Evolutionary conservation across 1,140 invertebrate genomes (phyloP).

Genomic region (Pygmarrhopalites habei): DNA sequence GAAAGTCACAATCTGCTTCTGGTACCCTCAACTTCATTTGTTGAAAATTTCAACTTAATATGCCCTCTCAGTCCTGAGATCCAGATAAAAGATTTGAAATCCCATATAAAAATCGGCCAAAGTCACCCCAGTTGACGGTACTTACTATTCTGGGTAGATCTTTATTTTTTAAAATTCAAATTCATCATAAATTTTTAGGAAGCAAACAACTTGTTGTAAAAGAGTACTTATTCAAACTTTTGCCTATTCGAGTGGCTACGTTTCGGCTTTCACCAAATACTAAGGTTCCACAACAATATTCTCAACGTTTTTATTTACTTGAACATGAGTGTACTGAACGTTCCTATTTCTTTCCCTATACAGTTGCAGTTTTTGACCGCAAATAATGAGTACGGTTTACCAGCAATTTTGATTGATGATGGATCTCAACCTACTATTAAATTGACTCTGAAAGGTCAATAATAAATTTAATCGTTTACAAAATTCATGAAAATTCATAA

Average conservation of each 20-base stretch:
- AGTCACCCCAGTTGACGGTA: too few species aligned
- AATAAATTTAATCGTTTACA: too few species aligned
- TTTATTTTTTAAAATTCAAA: too few species aligned
- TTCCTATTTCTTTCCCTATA: slow-evolving; percentile 4
- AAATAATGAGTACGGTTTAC: slow-evolving; percentile 39
- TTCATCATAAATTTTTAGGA: too few species aligned
- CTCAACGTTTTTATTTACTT: neutral
- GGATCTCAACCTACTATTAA: slow-evolving; percentile 79
- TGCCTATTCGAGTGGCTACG: slow-evolving; percentile 83
- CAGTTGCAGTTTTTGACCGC: slow-evolving; percentile 33
- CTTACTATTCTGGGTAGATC: too few species aligned
- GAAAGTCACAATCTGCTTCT: too few species aligned
- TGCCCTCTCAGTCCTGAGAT: too few species aligned
- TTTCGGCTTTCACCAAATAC: slow-evolving; percentile 87
- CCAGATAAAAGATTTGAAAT: too few species aligned
- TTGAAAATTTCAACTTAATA: too few species aligned
- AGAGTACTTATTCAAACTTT: slow-evolving; percentile 84
- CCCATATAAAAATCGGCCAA: too few species aligned
- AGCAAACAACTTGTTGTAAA: slow-evolving; percentile 84
- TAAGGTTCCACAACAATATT: slow-evolving; percentile 53
- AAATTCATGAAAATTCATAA: too few species aligned
- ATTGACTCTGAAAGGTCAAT: slow-evolving; percentile 65
- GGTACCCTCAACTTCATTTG: too few species aligned
- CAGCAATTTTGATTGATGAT: slow-evolving; percentile 74
- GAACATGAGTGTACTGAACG: neutral